phyloP scores from a whole-genome alignment of 2,113 vertebrate genomes.

The Bothrops jararaca region DNA sequence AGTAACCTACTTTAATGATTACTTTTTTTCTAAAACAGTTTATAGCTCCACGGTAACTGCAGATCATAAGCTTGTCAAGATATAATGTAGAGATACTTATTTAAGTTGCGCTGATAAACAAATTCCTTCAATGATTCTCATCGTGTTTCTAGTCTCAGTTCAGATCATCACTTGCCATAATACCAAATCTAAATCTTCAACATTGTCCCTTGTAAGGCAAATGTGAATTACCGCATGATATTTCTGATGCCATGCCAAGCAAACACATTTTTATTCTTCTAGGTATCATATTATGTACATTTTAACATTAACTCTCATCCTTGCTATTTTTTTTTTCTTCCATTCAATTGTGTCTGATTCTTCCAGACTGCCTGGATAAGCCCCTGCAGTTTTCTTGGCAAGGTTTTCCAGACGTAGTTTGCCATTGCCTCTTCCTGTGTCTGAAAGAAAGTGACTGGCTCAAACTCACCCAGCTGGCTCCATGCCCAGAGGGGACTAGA shows the following conservation, averaged over 20 bases:
- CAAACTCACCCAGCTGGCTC: background rate
- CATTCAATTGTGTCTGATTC: background rate
- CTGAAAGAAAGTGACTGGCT: background rate
- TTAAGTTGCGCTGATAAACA: background rate
- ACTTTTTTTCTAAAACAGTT: background rate
- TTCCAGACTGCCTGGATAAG: background rate
- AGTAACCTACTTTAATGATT: background rate
- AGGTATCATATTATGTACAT: background rate
- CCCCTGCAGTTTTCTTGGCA: background rate
- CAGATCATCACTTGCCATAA: background rate
- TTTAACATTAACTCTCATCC: background rate
- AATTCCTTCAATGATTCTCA: background rate
- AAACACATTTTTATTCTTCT: background rate
- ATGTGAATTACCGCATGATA: background rate
- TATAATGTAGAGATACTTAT: background rate
- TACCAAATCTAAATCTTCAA: background rate
- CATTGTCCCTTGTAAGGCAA: background rate
- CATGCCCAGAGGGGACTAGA: background rate
- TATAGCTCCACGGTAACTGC: background rate
- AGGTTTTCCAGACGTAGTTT: background rate
- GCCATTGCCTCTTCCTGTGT: background rate
- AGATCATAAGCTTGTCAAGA: background rate
- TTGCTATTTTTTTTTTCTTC: background rate
- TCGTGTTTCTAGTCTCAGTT: background rate
- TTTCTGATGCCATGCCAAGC: background rate